Conservation (phyloP, 2,888 invertebrate species). For the Idaea aversata region DNA sequence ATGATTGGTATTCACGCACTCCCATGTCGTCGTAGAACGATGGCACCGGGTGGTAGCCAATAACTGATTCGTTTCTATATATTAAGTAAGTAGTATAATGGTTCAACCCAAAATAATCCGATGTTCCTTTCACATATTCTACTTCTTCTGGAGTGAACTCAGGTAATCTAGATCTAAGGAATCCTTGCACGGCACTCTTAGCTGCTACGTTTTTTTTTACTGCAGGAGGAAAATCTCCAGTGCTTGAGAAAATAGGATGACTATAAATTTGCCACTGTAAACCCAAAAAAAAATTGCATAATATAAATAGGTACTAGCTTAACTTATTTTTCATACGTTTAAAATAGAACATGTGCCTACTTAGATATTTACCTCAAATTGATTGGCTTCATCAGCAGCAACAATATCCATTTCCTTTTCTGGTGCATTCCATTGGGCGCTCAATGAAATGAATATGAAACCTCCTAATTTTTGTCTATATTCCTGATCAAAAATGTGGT, state of each 20-base stretch:
- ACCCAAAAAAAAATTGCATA: not conserved
- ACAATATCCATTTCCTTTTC: constrained; percentile 46
- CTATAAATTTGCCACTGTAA: constrained; percentile 62
- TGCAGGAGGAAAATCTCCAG: constrained; percentile 71
- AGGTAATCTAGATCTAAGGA: constrained; percentile 43
- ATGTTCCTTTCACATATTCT: constrained; percentile 43
- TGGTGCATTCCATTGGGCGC: constrained; percentile 46
- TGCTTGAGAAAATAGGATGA: constrained; percentile 63
- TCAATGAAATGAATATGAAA: constrained; percentile 40
- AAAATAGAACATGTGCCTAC: too few species aligned
- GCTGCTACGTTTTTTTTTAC: constrained; percentile 61
- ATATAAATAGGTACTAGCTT: too few species aligned
- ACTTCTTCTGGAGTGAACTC: constrained; percentile 45
- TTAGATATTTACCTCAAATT: constrained; percentile 37
- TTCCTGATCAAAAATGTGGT: constrained; percentile 53
- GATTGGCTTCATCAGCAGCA: constrained; percentile 47
- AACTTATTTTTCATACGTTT: too few species aligned
- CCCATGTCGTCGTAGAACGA: constrained; percentile 34
- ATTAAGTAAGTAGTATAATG: constrained; percentile 77
- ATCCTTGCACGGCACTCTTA: constrained; percentile 46
- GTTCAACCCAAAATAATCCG: constrained; percentile 79
- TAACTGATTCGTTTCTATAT: constrained; percentile 39
- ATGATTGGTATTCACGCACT: constrained; percentile 13
- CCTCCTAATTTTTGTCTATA: constrained; percentile 44
- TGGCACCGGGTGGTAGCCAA: constrained; percentile 27